Base-by-base conservation (phyloP, 2,113 vertebrate genomes). In the Pomatorhinus ruficollis region DNA sequence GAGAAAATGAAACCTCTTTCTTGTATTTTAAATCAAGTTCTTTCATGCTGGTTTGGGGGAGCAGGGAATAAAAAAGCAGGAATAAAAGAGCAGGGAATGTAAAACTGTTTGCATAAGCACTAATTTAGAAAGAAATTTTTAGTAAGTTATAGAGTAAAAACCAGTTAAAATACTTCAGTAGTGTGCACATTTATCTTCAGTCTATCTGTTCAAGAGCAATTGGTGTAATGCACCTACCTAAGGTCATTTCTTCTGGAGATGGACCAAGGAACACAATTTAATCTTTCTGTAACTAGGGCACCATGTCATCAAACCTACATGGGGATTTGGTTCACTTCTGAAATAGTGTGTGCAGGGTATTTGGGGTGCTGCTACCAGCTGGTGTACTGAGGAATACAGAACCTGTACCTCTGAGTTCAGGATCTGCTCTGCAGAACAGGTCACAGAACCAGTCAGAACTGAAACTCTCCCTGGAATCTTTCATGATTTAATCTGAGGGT, bases 251-350 rank as follows among this genome's bases (percentile, higher is more conserved):
- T 84, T 82, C 65, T 75, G 65, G 13, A 84, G 27, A 5, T 18
- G 21, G 37, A 49, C 15, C 11, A 28, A 78, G 22, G 8, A 7
- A 47, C 14, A n/a, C 15, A 19, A 31, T 39, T 37, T 52, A 19
- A 39, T 40, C 15, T 23, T 60, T 47, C 52, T 52, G 19, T 68
- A 24, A 12, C 1, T 45, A 22, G 4, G 19, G 9, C 33, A 54
- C 11, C 17, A 10, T 2, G 4, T 9, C 25, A 30, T 25, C 10
- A 8, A 91, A 80, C 13, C 7, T 24, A 11, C 16, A 5, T 0
- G 2, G 82, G 39, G 17, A 17, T 54, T 70, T 83, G 35, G 19
- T 5, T 89, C 7, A 2, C 6, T 31, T 86, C 63, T 45, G 68
- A 40, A 45, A 45, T 12, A 11, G 0, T 31, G 37, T 33, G 19